phyloP scores from a whole-genome alignment of 1,140 invertebrate genomes.

The Caenorhabditis latens region DNA sequence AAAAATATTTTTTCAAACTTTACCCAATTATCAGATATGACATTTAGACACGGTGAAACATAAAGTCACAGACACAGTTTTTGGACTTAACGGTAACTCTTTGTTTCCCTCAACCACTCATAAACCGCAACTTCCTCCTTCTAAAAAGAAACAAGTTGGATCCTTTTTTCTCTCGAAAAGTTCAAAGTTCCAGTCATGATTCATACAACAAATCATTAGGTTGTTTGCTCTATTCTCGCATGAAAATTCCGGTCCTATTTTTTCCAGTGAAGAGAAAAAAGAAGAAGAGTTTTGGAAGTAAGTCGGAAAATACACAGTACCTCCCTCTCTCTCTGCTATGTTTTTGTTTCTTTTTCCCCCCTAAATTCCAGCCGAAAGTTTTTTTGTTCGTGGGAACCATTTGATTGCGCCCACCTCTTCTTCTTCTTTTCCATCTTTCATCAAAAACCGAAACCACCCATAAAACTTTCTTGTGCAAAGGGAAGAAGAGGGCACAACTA shows the following conservation, averaged over 20 bases:
- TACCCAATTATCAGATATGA: too few relatives aligned
- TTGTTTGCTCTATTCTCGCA: conserved; percentile 46
- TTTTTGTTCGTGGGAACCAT: not conserved
- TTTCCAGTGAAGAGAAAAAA: too few relatives aligned
- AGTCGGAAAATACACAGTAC: conserved; percentile 20
- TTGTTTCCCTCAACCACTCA: not conserved
- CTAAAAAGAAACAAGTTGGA: not conserved
- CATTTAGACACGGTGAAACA: too few relatives aligned
- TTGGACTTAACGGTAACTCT: too few relatives aligned
- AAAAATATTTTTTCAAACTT: too few relatives aligned
- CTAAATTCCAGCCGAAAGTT: conserved; percentile 1
- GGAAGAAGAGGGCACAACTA: not conserved
- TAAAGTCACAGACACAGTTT: too few relatives aligned
- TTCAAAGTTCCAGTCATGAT: conserved; percentile 32
- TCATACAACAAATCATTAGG: conserved; percentile 11
- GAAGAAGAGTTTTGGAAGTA: conserved; percentile 24
- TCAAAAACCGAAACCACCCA: conserved; percentile 34
- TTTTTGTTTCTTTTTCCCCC: conserved; percentile 8
- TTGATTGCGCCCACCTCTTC: not conserved
- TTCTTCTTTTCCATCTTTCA: conserved; percentile 4
- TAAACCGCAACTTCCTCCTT: not conserved
- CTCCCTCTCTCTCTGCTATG: not conserved
- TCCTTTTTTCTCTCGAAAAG: not conserved
- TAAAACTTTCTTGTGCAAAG: conserved; percentile 28
- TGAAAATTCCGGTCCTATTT: conserved; percentile 26